phyloP scores from a whole-genome alignment of 2,113 vertebrate species.

The Oryzias javanicus region DNA sequence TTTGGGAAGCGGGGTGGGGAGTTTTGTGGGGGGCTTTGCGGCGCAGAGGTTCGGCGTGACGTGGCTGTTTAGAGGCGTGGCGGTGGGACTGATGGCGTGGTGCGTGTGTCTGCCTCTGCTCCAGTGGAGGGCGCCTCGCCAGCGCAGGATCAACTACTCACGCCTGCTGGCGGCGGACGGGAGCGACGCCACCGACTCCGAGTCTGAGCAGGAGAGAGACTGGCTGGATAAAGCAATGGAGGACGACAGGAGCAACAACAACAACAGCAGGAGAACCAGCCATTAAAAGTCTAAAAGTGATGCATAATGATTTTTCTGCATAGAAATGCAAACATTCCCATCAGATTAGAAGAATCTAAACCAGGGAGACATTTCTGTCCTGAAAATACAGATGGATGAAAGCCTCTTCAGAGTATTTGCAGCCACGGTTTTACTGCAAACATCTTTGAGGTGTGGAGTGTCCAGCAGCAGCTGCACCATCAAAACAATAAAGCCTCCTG shows the following conservation, averaged over 20 bases:
- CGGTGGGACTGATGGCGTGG: constrained; percentile 74
- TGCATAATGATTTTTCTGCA: neutral
- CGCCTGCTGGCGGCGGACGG: constrained; percentile 80
- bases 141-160: constrained; percentile 86
- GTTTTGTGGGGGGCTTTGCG: constrained; percentile 79
- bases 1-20: constrained; percentile 79
- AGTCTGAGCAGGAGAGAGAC: constrained; percentile 82
- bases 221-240: constrained; percentile 89
- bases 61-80: constrained; percentile 72
- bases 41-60: constrained; percentile 67
- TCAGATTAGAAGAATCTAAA: neutral
- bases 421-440: constrained; percentile 14
- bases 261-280: constrained; percentile 18
- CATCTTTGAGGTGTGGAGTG: neutral
- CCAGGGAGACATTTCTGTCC: too few relatives aligned
- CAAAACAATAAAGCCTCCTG: neutral
- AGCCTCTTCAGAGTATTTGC: too few relatives aligned
- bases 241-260: constrained; percentile 68
- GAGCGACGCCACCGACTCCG: constrained; percentile 84
- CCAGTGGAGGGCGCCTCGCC: constrained; percentile 78
- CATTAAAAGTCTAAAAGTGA: constrained; percentile 10
- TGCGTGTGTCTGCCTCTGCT: constrained; percentile 72
- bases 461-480: neutral
- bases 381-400: too few relatives aligned
- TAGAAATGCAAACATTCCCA: neutral